Evolutionary conservation across 2,113 vertebrate genomes (phyloP).

Genomic region (Odocoileus virginianus): DNA sequence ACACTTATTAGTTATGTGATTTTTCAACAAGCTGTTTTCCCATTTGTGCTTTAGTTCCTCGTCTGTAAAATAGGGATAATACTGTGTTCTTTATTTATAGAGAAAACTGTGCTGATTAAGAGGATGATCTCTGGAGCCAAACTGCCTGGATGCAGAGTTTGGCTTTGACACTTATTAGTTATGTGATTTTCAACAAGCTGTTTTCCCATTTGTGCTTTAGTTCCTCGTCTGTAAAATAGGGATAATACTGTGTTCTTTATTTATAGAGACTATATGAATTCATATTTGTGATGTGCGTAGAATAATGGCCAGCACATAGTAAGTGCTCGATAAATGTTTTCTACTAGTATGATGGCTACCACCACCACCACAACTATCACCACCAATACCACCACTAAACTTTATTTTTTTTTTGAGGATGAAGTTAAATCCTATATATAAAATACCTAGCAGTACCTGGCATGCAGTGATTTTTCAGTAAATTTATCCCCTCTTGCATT

Average conservation of each 20-base stretch:
- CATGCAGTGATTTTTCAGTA: neutral
- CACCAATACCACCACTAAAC: neutral
- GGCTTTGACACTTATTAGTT: neutral
- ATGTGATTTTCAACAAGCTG: neutral
- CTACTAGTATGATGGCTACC: neutral
- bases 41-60: neutral
- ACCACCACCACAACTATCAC: neutral
- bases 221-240: neutral
- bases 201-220: neutral
- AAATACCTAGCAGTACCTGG: neutral
- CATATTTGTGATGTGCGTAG: neutral
- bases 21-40: neutral
- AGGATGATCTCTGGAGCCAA: neutral
- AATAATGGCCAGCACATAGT: neutral
- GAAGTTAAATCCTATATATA: neutral
- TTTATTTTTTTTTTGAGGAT: neutral
- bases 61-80: neutral
- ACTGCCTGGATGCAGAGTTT: neutral
- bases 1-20: neutral
- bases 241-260: neutral
- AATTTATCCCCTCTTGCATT: neutral
- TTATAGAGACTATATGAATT: neutral
- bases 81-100: neutral
- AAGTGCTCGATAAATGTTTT: neutral
- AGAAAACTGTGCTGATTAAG: neutral